Evolutionary conservation across 2,888 invertebrate genomes (phyloP).

Genomic region (Drosophila falleni): DNA sequence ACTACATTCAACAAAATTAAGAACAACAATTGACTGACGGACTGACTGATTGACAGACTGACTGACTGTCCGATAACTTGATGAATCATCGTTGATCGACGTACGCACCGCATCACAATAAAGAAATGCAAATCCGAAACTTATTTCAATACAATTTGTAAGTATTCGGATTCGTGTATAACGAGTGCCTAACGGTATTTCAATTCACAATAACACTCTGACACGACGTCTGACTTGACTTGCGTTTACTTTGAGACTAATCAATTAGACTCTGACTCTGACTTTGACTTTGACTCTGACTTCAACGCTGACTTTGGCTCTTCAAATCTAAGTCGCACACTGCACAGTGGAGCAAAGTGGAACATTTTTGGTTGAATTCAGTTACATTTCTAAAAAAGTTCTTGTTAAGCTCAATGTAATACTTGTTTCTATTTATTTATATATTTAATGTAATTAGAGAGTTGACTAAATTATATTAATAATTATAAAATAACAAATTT

Average conservation of each 20-base stretch:
- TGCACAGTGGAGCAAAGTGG: background rate
- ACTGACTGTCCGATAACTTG: slow-evolving; percentile 23
- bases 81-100: slow-evolving; percentile 51
- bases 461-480: too few relatives aligned
- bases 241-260: slow-evolving; percentile 62
- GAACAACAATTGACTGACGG: slow-evolving; percentile 21
- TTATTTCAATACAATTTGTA: background rate
- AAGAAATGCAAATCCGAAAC: slow-evolving; percentile 45
- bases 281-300: slow-evolving; percentile 22
- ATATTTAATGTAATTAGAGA: too few relatives aligned
- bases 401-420: too few relatives aligned
- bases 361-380: too few relatives aligned
- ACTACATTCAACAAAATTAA: slow-evolving; percentile 23
- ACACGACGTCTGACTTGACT: slow-evolving; percentile 37
- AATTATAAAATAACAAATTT: too few relatives aligned
- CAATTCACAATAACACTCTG: slow-evolving; percentile 11
- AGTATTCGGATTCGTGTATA: background rate
- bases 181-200: slow-evolving; percentile 25
- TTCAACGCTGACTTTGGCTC: slow-evolving; percentile 2
- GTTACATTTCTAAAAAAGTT: too few relatives aligned
- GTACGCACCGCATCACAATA: slow-evolving; percentile 29
- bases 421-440: too few relatives aligned
- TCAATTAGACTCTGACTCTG: slow-evolving; percentile 54
- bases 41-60: slow-evolving; percentile 1
- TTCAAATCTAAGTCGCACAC: slow-evolving; percentile 6